Base-by-base conservation (phyloP, 2,113 vertebrate genomes). In the Sorex fumeus region DNA sequence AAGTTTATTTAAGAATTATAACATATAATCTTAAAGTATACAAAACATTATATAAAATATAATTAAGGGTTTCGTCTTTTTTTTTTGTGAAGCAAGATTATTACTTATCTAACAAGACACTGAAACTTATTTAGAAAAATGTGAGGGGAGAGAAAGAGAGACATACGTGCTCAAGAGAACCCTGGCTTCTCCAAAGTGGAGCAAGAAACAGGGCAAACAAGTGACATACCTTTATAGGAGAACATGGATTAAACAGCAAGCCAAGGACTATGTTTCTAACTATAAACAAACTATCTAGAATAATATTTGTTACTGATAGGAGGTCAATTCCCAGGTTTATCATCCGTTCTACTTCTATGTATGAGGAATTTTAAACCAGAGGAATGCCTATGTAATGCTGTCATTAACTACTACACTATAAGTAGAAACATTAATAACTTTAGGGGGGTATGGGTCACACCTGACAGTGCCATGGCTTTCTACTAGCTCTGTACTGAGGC, bases 261-360 rank as follows among this genome's bases (percentile, higher is more conserved):
- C 57, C 18, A 60, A 60, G 57, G 57, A 23, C 23, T 60, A 19
- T 60, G 57, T 4, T 60, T 60, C 57, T 23, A 60, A 94, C n/a
- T 87, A 77, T 72, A 70, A 92, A 90, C 18, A 90, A 77, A 40
- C 53, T 69, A 76, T 30, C 23, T 60, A 67, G 82, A 96, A 70
- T 32, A 69, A 72, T 62, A 21, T 43, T 74, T 64, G 2, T 80
- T 74, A 30, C 23, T 85, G 27, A 43, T 8, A 89, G 6, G 32
- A 78, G 4, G 30, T 57, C 76, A 72, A 50, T 25, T 16, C 57
- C 57, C 57, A 69, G 36, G 81, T 21, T 57, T 81, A 36, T 8
- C 19, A 77, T 15, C 34, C 71, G 90, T 36, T 81, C 4, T 83
- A 8, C 43, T 53, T 28, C 32, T 8, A 70, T 6, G 9, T 47